Evolutionary conservation across 1,140 invertebrate genomes (phyloP), one percentile per base, ranked within the genome.

Genomic region (Calephelis nemesis): DNA sequence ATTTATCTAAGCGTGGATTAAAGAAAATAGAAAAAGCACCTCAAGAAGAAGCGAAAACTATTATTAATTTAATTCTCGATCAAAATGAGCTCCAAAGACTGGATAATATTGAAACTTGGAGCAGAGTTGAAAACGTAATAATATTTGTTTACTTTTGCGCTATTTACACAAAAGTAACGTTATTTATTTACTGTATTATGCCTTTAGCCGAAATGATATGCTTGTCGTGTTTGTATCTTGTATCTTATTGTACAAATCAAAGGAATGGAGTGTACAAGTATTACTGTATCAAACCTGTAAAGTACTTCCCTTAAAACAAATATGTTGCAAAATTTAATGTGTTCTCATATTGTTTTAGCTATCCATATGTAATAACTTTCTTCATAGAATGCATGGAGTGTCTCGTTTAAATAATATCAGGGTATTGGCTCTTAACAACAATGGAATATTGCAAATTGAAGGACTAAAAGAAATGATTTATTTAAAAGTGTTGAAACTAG

Each of bases 381-480:
- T 98, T 58, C 88, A 97, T 15, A 94, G 97, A 47, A 98, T 98
- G 97, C 96, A 96, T 90, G 96, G 96, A 63, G 95, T 98, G 42
- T 95, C 95, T 63, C 94, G 95, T 66, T 91, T 98, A 58, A 94
- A 95, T 73, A 95, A 96, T 83, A 92, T 98, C 48, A 95, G 96
- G 12, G 94, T 96, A 39, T 88, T 98, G 71, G 97, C 97, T 90
- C 93, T 98, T 40, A 95, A 96, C 62, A 95, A 97, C 85, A 98
- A 98, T 92, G 95, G 95, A 63, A 97, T 98, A 70, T 93, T 97
- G 7, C 95, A 95, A 40, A 97, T 98, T 78, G 97, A 98, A 91
- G 97, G 97, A 30, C 92, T 98, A 7, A 97, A 97, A 87, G 96
- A 98, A 45, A 93, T 98, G 71, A 92, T 93, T 63, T 95, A 97